Conservation (phyloP, 2,797 vertebrate species). For the Synanceia verrucosa region DNA sequence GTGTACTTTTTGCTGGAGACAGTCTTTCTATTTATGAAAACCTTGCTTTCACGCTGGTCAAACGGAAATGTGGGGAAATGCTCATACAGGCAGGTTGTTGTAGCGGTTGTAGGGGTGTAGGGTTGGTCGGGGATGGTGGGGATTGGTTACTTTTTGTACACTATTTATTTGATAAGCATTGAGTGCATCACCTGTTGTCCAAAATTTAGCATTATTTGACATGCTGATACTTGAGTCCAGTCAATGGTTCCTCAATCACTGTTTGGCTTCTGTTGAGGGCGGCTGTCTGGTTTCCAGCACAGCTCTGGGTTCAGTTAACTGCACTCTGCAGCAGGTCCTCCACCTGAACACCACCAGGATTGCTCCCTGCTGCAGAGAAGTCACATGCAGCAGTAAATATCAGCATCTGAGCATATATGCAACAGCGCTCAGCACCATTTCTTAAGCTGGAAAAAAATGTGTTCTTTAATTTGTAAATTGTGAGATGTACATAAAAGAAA, state of each 20-base stretch:
- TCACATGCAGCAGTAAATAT: not conserved
- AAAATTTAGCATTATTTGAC: conserved; percentile 44
- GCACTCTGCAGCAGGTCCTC: not conserved
- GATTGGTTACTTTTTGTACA: conserved; percentile 66
- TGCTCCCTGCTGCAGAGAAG: not conserved
- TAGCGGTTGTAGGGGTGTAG: conserved; percentile 11
- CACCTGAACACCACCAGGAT: conserved; percentile 3
- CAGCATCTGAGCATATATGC: conserved; percentile 1
- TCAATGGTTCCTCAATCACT: conserved; percentile 38
- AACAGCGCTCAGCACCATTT: conserved; percentile 24
- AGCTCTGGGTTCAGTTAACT: conserved; percentile 8
- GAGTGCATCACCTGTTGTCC: conserved; percentile 63
- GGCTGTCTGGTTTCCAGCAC: conserved; percentile 13
- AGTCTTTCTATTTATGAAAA: conserved; percentile 52
- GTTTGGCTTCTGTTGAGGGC: not conserved
- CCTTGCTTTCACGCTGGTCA: conserved; percentile 25
- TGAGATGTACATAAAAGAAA: conserved; percentile 86
- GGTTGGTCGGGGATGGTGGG: not conserved
- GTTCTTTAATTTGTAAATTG: conserved; percentile 74
- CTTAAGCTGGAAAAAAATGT: conserved; percentile 39
- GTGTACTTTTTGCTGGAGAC: conserved; percentile 28
- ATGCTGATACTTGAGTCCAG: conserved; percentile 72
- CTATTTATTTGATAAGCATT: conserved; percentile 78
- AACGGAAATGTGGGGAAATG: not conserved
- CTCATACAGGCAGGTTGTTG: conserved; percentile 6